Evolutionary conservation across 2,888 invertebrate genomes (phyloP), one percentile per base, ranked within the genome.

Genomic region (Falcaria lacertinaria): DNA sequence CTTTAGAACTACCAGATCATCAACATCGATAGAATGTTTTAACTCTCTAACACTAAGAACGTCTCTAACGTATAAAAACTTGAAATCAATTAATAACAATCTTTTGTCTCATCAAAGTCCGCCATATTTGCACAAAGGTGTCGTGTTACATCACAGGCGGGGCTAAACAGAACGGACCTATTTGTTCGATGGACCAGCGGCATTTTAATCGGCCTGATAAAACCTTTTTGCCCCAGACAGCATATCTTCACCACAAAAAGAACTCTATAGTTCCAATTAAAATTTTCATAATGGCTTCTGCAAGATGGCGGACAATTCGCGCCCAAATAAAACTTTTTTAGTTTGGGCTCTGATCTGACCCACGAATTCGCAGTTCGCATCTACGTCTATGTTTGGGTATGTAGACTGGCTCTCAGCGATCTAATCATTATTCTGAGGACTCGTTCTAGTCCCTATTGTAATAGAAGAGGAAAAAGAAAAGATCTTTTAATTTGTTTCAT

Each of bases 221-320:
- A 49, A 50, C 37, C 48, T 52, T 48, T 51, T 51, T 44, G 33
- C 19, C 14, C 22, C 11, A 33, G 36, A 42, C 37, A 16, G 17
- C 34, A 39, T 37, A 39, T 34, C 39, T 38, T 38, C 33, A 34
- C 25, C 69, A 77, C 80, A 80, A 71, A 71, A 61, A 59, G 56
- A 60, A 74, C 69, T 76, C 79, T 78, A 78, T 75, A 75, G 74
- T 74, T 60, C 86, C 86, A 87, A 88, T 88, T 88, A 87, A 89
- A 80, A 88, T 87, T 84, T 75, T 70, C 71, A 83, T 82, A 81
- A 87, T 88, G 84, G 86, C 81, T 77, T 69, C 82, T 69, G 60
- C 25, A 37, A 14, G 11, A 28, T 28, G 28, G 22, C 37, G 22
- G 37, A 19, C 37, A 37, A 22, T 37, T 37, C 22, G 36, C 28